Conservation (phyloP, 1,140 invertebrate species). For the Andricus grossulariae region DNA sequence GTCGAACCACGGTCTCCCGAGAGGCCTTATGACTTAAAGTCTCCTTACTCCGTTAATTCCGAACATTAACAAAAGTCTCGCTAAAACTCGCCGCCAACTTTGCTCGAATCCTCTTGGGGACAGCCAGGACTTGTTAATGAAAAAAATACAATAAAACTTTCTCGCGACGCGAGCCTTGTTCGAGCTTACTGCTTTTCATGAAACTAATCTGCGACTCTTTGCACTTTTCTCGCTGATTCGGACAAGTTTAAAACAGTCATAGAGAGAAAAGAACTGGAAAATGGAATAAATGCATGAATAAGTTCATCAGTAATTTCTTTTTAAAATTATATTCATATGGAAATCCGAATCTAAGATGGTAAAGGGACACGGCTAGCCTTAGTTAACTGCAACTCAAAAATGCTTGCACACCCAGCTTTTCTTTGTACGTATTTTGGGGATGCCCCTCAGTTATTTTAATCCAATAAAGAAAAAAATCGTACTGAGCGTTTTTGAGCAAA, state of each 20-base stretch:
- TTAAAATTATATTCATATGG: no score
- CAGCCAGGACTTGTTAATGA: slow-evolving; percentile 71
- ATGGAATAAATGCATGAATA: no score
- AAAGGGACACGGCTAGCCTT: no score
- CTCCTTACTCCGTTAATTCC: slow-evolving; percentile 76
- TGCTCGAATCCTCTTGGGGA: slow-evolving; percentile 58
- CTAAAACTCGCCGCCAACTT: slow-evolving; percentile 73
- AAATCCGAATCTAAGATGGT: no score
- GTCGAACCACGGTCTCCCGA: slow-evolving; percentile 68
- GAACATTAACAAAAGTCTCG: slow-evolving; percentile 76
- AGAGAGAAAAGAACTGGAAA: no score
- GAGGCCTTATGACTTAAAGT: slow-evolving; percentile 76
- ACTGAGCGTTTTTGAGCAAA: no score
- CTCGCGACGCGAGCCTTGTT: slow-evolving; percentile 38
- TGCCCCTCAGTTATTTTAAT: no score
- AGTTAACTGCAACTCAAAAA: no score
- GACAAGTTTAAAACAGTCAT: background rate
- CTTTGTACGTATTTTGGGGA: no score
- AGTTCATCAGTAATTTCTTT: no score
- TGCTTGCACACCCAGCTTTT: no score
- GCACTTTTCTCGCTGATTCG: slow-evolving; percentile 27
- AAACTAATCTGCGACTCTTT: slow-evolving; percentile 35
- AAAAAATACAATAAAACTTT: slow-evolving; percentile 74
- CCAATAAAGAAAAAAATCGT: no score
- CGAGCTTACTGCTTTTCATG: slow-evolving; percentile 38